A percentile compares a stretch with the other conserved stretches of the same genome.
These are phyloP conservation scores for Aramus guarauna DNA, from an alignment of 2,113 vertebrate species.

Conservation along the genomic window DNA sequence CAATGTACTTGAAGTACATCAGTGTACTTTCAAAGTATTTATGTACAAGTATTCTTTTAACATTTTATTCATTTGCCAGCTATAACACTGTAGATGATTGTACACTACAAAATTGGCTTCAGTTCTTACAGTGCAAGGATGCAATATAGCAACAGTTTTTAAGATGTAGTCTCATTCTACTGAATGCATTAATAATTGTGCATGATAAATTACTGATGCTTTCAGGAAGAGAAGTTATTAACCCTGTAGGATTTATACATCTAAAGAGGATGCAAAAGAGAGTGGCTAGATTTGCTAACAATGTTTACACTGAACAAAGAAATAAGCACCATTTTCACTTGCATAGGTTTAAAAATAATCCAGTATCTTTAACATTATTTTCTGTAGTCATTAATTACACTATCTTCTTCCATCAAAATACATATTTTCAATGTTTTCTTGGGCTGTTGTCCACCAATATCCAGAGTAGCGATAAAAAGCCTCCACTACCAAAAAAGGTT, in stretches of 20 bases:
- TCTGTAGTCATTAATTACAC: background rate
- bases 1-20: background rate
- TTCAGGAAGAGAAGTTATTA: too few relatives aligned
- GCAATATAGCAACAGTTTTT: background rate
- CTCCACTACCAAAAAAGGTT: background rate
- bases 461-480: background rate
- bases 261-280: background rate
- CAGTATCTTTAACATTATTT: background rate
- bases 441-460: background rate
- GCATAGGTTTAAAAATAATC: background rate
- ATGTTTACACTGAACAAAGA: background rate
- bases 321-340: background rate
- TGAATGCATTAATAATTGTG: background rate
- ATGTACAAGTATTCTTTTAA: background rate
- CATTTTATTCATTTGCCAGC: background rate
- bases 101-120: background rate
- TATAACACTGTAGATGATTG: background rate
- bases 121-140: background rate
- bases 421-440: background rate
- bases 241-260: background rate
- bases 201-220: too few relatives aligned
- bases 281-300: background rate
- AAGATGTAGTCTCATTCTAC: background rate
- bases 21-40: background rate
- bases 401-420: background rate